Percentiles rank a stretch among this genome's conserved stretches.
phyloP scores from a whole-genome alignment of 2,797 vertebrate species.

The Brotogeris chrysoptera region DNA sequence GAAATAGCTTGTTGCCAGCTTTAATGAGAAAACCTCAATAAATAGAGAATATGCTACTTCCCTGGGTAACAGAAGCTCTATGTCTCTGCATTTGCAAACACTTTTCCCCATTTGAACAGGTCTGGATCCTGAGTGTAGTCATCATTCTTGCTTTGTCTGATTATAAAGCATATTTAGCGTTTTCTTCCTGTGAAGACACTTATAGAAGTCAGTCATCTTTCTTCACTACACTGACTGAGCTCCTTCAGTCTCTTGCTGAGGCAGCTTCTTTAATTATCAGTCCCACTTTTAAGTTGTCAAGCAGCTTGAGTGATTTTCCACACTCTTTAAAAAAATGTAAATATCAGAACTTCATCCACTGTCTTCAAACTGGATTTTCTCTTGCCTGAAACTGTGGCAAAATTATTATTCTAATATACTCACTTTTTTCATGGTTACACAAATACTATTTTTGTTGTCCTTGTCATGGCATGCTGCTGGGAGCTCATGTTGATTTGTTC shows the following conservation, averaged over 20 bases:
- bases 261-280: background rate
- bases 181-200: background rate
- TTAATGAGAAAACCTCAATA: background rate
- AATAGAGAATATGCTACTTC: background rate
- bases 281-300: background rate
- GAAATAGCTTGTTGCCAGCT: background rate
- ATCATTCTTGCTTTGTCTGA: background rate
- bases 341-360: background rate
- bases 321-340: background rate
- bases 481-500: background rate
- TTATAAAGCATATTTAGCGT: background rate
- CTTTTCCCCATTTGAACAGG: background rate
- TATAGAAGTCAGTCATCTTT: background rate
- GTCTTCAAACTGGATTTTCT: background rate
- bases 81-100: background rate
- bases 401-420: background rate
- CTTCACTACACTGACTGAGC: background rate
- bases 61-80: background rate
- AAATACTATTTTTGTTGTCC: background rate
- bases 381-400: background rate
- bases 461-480: background rate
- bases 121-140: background rate
- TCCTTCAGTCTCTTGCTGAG: background rate
- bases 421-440: background rate
- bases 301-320: background rate